A percentile compares a stretch with the other conserved stretches of the same genome.
phyloP scores from a whole-genome alignment of 2,113 vertebrate species.

The Telmatochromis sp. region DNA sequence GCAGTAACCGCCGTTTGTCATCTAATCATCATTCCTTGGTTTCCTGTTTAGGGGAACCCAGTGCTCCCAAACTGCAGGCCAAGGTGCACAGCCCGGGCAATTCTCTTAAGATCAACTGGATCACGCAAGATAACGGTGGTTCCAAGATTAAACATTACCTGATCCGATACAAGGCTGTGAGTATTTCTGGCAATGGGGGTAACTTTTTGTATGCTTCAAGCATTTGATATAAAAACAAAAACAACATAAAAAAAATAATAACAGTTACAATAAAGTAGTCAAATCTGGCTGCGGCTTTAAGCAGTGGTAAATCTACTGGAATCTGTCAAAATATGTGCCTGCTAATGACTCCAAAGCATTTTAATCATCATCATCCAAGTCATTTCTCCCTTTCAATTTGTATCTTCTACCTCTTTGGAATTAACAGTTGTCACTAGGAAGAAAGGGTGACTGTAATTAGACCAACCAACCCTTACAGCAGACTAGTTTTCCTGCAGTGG shows the following conservation, averaged over 20 bases:
- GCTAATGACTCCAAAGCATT: background rate
- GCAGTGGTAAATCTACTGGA: background rate
- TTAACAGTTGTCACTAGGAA: background rate
- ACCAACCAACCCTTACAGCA: background rate
- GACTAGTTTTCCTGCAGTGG: background rate
- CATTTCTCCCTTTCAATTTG: background rate
- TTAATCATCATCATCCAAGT: background rate
- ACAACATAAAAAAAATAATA: background rate
- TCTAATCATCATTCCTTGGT: slow-evolving; percentile 11
- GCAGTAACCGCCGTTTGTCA: background rate
- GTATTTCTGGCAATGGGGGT: slow-evolving; percentile 46
- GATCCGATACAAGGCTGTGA: slow-evolving; percentile 91
- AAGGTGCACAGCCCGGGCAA: slow-evolving; percentile 82
- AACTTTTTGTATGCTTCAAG: background rate
- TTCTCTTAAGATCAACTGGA: slow-evolving; percentile 83
- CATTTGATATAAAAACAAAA: background rate
- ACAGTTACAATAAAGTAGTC: rapidly evolving
- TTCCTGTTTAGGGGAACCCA: slow-evolving; percentile 88
- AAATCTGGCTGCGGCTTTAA: background rate
- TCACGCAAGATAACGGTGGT: slow-evolving; percentile 96
- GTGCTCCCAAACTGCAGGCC: slow-evolving; percentile 84
- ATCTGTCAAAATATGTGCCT: background rate
- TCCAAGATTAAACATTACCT: slow-evolving; percentile 94
- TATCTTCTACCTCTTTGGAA: background rate
- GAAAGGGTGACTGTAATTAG: background rate